Evolutionary conservation across 2,797 vertebrate genomes (phyloP).

Genomic region (Typhlichthys eigenmanni): DNA sequence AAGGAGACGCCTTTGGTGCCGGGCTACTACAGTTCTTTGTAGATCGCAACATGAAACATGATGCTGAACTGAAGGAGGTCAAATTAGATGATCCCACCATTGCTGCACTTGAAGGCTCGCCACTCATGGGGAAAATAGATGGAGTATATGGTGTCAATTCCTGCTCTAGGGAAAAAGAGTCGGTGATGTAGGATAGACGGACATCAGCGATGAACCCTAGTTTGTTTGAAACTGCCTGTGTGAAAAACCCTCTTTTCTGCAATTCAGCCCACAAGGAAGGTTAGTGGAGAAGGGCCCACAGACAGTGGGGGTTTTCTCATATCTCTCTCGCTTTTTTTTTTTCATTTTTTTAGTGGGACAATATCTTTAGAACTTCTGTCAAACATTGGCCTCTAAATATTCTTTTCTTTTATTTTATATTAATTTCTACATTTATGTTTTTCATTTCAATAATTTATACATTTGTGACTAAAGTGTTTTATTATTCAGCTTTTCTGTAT

Average conservation of each 20-base stretch:
- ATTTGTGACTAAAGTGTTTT: too few species aligned
- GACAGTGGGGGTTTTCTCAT: too few species aligned
- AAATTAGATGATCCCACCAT: conserved; percentile 30
- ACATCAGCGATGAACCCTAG: not conserved
- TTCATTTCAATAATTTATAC: not conserved
- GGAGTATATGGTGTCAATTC: not conserved
- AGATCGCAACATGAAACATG: conserved; percentile 58
- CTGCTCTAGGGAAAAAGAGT: conserved; percentile 69
- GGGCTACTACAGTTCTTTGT: conserved; percentile 84
- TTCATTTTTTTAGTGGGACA: conserved; percentile 11
- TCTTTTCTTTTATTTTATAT: not conserved
- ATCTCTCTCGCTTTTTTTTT: not conserved
- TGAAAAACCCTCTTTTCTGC: not conserved
- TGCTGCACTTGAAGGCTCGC: conserved; percentile 64
- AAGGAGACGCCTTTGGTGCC: conserved; percentile 88
- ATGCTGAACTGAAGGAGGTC: not conserved
- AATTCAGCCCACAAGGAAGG: not conserved
- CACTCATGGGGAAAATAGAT: conserved; percentile 70
- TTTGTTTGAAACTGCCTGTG: not conserved
- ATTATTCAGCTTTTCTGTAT: not conserved
- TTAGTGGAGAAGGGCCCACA: conserved; percentile 18
- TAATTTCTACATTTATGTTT: not conserved
- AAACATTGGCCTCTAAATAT: not conserved
- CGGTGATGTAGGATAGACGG: conserved; percentile 71
- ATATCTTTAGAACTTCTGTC: not conserved